Base-by-base conservation (phyloP, 2,888 invertebrate species). In the Mythimna pallens region DNA sequence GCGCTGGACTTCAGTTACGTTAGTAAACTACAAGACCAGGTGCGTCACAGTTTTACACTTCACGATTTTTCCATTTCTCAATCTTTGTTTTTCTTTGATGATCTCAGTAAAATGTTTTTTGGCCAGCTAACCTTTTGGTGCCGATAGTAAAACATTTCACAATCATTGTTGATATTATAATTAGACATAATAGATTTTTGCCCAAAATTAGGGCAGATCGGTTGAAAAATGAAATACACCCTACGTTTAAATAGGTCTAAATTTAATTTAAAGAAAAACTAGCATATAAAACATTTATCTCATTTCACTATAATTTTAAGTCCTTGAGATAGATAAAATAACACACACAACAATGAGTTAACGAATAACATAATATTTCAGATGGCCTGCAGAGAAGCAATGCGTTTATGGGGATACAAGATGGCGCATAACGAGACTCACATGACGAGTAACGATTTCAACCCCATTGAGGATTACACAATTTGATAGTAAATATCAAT, bases 361-460 rank as follows among this genome's bases (percentile, higher is more conserved):
- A 55, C 14, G 2, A 57, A 22, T 47, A 6, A 10, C 3, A 3
- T 22, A 22, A 30, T 8, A 61, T 75, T 76, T 12, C 59, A 76
- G 76, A 95, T 96, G 83, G 96, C 94, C 40, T 99, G 99, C 93
- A 96, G 96, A 83, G 97, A 97, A 86, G 98, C 98, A 0, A 98
- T 98, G 98, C 95, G 97, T 70, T 92, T 98, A 54, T 99, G 98
- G 98, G 98, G 98, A 36, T 99, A 98, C 91, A 96, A 97, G 52
- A 95, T 96, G 88, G 98, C 98, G 0, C 87, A 94, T 85, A 96
- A 96, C 84, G 92, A 92, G 5, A 89, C 94, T 0, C 95, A 96
- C 73, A 93, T 96, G 93, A 78, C 88, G 7, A 94, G 93, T 89
- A 93, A 93, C 64, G 94, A 95, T 5, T 96, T 95, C 81, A 87